Evolutionary conservation across 2,113 vertebrate species (phyloP), one percentile per base, ranked within the genome.

Genomic region (Odontophorus gujanensis): DNA sequence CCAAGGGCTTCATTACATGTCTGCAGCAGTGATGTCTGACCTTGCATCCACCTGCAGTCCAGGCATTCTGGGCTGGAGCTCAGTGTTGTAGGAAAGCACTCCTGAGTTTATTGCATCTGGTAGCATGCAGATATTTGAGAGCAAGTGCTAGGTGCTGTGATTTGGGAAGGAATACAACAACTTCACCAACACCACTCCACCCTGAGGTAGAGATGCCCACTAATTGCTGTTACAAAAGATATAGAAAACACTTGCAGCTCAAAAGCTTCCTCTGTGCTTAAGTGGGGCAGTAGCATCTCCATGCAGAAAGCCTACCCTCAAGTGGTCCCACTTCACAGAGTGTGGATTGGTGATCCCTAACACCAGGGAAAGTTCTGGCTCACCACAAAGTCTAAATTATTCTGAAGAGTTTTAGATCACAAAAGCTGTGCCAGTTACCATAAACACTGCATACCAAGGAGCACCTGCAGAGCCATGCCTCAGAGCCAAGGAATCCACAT

Each of bases 251-350:
- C 4, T 1, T 4, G 2, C 11, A 69, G 71, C 19, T 85, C 45
- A 63, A 76, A 81, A 19, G 9, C 13, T 73, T 53, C 48, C 12
- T 62, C 38, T 10, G 17, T 50, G 14, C 19, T 91, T 84, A 89
- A 91, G 0, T 72, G 69, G 92, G 53, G 26, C 90, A 96, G 92
- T 4, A 80, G 32, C 45, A 89, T 30, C 87, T 51, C 55, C 50
- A 77, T 42, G 81, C 75, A 93, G 78, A 63, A 80, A 77, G 38
- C 22, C 43, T 51, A 28, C 40, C 72, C 69, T 87, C 81, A 80
- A 8, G 63, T 19, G 50, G 65, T 28, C 28, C 89, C 78, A 69
- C 50, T 92, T 91, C n/a, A 72, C 24, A 87, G 25, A 19, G 2
- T 6, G 5, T 6, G 8, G 40, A 26, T 5, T 66, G 5, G 7